Evolutionary conservation across 1,140 invertebrate species (phyloP), one percentile per base, ranked within the genome.

Genomic region (Venturia canescens): DNA sequence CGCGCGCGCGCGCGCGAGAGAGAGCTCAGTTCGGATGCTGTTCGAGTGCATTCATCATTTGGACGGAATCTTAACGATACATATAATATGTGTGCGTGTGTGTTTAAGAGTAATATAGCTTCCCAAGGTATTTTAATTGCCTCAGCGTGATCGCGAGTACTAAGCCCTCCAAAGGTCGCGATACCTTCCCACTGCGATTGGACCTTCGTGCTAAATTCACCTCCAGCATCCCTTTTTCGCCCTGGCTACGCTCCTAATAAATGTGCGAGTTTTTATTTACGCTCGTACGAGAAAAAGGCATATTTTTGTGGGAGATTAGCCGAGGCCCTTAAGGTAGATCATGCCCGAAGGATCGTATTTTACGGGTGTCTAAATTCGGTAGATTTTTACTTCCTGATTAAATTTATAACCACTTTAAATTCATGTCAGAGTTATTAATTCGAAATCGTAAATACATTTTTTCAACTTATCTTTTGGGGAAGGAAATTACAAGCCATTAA

Each of bases 1-100:
- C n/a, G n/a, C n/a, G n/a, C n/a, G n/a, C n/a, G n/a, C n/a, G n/a
- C n/a, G n/a, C n/a, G n/a, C n/a, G n/a, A n/a, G n/a, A n/a, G 38
- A 44, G 67, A 63, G 57, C 74, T 69, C 38, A 70, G 79, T 81
- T n/a, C n/a, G 83, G 75, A 84, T 53, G 57, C 21, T 57, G 48
- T 69, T 48, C 31, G 69, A 44, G 82, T 82, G 82, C 85, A 86
- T 87, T 88, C 84, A 78, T 87, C 87, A 85, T 87, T 83, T 84
- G 79, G 80, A 84, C 82, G 77, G 83, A 83, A 83, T 85, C 81
- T 53, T 60, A 76, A 31, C 78, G 82, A 82, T 63, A 63, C 27
- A 63, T 82, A 85, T 79, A 80, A 63, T 23, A 63, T 63, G 3
- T 7, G 23, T 60, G 34, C 29, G 15, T 70, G 72, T 34, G 34